phyloP scores from a whole-genome alignment of 2,113 vertebrate genomes.

The Hyaena hyaena region DNA sequence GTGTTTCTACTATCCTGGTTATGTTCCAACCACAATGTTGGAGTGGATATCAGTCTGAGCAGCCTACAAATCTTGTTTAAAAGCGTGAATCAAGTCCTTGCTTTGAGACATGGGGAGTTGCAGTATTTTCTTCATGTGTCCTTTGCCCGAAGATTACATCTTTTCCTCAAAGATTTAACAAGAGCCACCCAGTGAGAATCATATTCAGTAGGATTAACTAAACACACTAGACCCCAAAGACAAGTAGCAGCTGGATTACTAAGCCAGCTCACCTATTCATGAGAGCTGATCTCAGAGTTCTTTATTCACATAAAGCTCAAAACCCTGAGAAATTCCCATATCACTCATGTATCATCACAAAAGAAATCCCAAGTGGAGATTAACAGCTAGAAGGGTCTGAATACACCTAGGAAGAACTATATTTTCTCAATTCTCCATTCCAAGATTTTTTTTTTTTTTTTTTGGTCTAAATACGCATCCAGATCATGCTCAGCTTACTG shows the following conservation, averaged over 20 bases:
- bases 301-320: not conserved
- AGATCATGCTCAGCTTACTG: not conserved
- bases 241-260: conserved; percentile 5
- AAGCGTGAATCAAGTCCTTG: not conserved
- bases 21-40: not conserved
- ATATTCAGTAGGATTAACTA: conserved; percentile 41
- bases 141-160: conserved; percentile 38
- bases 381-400: not conserved
- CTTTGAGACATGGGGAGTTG: not conserved
- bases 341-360: not conserved
- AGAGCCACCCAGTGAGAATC: conserved; percentile 44
- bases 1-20: not conserved
- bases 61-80: conserved; percentile 20
- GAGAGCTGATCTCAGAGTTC: conserved; percentile 23
- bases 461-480: not conserved
- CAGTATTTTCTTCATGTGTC: not conserved
- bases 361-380: conserved; percentile 20
- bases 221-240: conserved; percentile 57
- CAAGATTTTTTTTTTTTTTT: not conserved
- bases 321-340: not conserved
- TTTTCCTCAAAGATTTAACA: conserved; percentile 59
- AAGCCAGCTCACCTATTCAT: not conserved
- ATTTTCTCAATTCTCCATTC: conserved; percentile 5
- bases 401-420: not conserved
- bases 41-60: not conserved